Evolutionary conservation across 2,797 vertebrate genomes (phyloP), one percentile per base, ranked within the genome.

Genomic region (Diplodus sargus): DNA sequence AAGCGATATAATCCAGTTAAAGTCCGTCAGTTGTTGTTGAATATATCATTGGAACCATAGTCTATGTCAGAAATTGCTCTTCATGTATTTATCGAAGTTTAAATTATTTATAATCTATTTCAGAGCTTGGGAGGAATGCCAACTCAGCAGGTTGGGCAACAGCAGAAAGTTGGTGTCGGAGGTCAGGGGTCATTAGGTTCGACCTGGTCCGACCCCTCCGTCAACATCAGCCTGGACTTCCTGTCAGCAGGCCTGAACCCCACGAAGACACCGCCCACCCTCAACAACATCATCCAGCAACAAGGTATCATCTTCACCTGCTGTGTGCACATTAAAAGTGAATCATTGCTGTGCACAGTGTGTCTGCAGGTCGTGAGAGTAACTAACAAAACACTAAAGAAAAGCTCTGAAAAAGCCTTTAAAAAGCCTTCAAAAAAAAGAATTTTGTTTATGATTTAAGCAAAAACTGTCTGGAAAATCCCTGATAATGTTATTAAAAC

Each of bases 181-280:
- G 95, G 92, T 90, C 98, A 97, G 92, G 93, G 95, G 63, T 85
- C 92, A 0, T 92, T 99, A 83, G 97, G 98, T 7, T 95, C 97
- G 30, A 99, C 98, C 15, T 99, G 98, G 98, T 99, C 97, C 18
- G 98, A 99, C 88, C 97, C 97, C 82, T 99, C 97, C 6, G 98
- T 99, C 89, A 99, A 99, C 96, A 99, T 99, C 93, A 99, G 96
- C 91, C 95, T 99, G 89, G 98, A 99, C 94, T 99, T 98, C 93
- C 96, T 99, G 81, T 96, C 97, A 74, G 96, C 97, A 74, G 97
- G 97, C 80, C 96, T 98, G 93, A 97, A 98, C 90, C 96, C 97
- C 89, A 95, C 96, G n/a, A 99, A 99, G 91, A 95, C 97, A 47
- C 97, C 98, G 48, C 97, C 98, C 60, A 97, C 97, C 0, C 97